These are phyloP conservation scores for Elephas maximus DNA, from an alignment of 2,113 vertebrate species.

Conservation along the genomic window DNA sequence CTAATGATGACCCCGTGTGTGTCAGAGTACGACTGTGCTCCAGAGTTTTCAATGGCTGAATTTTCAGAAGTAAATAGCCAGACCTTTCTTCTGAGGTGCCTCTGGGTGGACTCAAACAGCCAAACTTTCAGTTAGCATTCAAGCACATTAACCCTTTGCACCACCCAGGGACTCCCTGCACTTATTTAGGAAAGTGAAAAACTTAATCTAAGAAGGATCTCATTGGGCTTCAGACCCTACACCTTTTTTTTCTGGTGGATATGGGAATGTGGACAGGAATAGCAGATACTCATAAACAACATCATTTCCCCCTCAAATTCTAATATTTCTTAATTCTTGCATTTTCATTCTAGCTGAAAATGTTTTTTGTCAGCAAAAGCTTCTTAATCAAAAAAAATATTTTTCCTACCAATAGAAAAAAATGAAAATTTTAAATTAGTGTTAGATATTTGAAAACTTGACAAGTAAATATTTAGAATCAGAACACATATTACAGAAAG, in stretches of 20 bases:
- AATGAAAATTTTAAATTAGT: background rate
- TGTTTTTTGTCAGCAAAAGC: background rate
- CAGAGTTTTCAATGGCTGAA: background rate
- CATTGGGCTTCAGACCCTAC: background rate
- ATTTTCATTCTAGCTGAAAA: slow-evolving; percentile 28
- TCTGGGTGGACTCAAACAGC: background rate
- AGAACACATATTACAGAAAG: background rate
- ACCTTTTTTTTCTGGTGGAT: background rate
- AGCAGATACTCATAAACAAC: background rate
- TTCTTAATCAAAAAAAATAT: background rate
- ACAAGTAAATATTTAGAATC: slow-evolving; percentile 7
- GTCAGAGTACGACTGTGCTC: background rate
- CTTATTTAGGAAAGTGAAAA: background rate
- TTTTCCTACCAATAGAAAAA: background rate
- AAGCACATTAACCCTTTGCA: background rate
- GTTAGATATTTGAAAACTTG: background rate
- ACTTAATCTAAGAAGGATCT: background rate
- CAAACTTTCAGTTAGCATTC: background rate
- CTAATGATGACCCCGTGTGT: background rate
- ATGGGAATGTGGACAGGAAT: background rate
- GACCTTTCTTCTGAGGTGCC: background rate
- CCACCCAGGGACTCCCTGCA: background rate
- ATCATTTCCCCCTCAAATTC: background rate
- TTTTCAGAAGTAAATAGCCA: background rate
- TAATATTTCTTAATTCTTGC: background rate